Evolutionary conservation across 2,888 invertebrate species (phyloP).

Genomic region (Phlogophora meticulosa): DNA sequence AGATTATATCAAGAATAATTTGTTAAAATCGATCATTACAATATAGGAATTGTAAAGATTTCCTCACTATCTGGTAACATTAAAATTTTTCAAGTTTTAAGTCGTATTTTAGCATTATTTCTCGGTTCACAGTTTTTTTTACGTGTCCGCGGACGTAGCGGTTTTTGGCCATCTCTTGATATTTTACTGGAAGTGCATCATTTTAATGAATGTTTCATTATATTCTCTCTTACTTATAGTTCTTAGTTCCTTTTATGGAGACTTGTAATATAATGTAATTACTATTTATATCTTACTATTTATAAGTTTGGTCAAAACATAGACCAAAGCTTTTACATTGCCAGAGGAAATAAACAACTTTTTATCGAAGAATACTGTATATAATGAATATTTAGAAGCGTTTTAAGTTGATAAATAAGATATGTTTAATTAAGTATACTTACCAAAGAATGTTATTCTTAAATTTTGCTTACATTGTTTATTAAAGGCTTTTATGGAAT

Average conservation of each 20-base stretch:
- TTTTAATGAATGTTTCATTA: conserved; percentile 16
- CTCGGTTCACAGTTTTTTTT: background rate
- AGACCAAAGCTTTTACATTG: conserved; percentile 68
- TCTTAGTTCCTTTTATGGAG: conserved; percentile 32
- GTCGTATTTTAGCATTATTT: conserved; percentile 9
- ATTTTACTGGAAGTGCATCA: conserved; percentile 24
- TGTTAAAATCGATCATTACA: conserved; percentile 17
- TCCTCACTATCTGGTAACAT: conserved; percentile 4
- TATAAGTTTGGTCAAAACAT: conserved; percentile 54
- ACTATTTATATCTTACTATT: conserved; percentile 54
- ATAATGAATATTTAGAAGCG: conserved; percentile 55
- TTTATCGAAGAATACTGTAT: conserved; percentile 50
- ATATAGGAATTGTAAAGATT: conserved; percentile 1
- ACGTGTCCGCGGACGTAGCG: background rate
- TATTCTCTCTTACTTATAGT: conserved; percentile 19
- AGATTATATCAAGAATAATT: conserved; percentile 22
- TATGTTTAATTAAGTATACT: conserved; percentile 61
- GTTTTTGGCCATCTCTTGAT: conserved; percentile 8
- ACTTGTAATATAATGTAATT: conserved; percentile 60
- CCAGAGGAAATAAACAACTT: conserved; percentile 56
- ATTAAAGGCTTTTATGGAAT: conserved; percentile 21
- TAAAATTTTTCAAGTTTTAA: conserved; percentile 7
- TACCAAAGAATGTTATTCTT: conserved; percentile 62
- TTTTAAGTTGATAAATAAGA: conserved; percentile 54
- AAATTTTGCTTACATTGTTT: conserved; percentile 52